Evolutionary conservation across 1,140 invertebrate genomes (phyloP), one percentile per base, ranked within the genome.

Genomic region (Teleopsis dalmanni): DNA sequence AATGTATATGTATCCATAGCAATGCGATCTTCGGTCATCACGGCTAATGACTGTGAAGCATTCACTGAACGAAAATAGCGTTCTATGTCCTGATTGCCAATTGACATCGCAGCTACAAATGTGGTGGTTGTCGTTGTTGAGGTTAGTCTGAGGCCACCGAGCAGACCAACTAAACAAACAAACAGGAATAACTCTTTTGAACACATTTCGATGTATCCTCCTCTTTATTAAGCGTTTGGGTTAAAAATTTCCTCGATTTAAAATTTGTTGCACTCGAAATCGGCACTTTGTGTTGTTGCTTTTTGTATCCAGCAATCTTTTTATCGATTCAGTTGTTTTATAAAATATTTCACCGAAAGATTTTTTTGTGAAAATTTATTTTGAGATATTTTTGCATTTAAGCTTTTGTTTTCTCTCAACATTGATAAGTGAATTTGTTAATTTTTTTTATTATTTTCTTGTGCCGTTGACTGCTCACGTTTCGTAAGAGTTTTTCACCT

Each of bases 41-140:
- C n/a, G 46, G 54, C 48, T 14, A 57, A 57, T 25, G 57, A 48
- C 36, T 60, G 59, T 14, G 65, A 59, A 6, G 50, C 51, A 46
- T 67, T 67, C 1, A 56, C 53, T 1, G 60, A 56, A 11, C 62
- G 57, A 37, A 67, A 67, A 44, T 65, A 67, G n/a, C 64, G 64
- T 43, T 67, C 64, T 40, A 67, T 42, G 50, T 67, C 65, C 54
- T 67, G 64, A 42, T 67, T 67, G 23, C 60, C 61, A 34, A 63
- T 67, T 14, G 65, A 62, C 65, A 67, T 67, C 34, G 64, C 61
- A 5, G 59, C 60, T 18, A 67, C 64, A 21, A 67, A 33, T 3
- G 61, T 62, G 18, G 57, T 62, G 7, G 63, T 66, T n/a, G 60
- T 66, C 13, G 63, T 58, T 8, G 60, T 63, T 9, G 59, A 62